These are phyloP conservation scores for Bombus turneri DNA, from an alignment of 1,140 invertebrate species.

Conservation along the genomic window DNA sequence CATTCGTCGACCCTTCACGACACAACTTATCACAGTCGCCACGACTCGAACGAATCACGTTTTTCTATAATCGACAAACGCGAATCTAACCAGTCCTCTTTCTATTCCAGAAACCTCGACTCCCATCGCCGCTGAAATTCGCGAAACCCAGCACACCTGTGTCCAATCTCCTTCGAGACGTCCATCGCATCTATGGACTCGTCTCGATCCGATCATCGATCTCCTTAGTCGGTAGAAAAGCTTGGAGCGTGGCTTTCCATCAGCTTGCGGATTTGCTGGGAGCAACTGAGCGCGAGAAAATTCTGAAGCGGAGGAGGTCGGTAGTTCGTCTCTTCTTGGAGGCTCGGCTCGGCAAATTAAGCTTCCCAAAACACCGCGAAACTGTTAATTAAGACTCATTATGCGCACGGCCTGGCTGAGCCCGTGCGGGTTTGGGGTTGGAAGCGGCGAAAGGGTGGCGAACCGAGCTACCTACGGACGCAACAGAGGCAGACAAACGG, in stretches of 20 bases:
- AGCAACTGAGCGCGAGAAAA: slow-evolving; percentile 9
- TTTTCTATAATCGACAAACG: no score
- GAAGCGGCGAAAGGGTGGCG: slow-evolving; percentile 61
- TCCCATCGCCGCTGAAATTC: not conserved
- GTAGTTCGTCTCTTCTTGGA: slow-evolving; percentile 27
- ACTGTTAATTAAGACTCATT: slow-evolving; percentile 84
- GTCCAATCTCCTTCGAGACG: not conserved
- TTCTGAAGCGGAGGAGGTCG: not conserved
- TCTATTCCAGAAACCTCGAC: not conserved
- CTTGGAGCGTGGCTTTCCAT: not conserved
- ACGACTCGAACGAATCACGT: no score
- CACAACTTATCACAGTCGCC: no score
- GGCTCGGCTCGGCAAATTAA: slow-evolving; percentile 75
- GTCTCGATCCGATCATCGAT: not conserved
- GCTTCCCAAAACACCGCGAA: slow-evolving; percentile 80
- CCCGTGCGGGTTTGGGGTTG: slow-evolving; percentile 50
- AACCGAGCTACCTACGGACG: slow-evolving; percentile 39
- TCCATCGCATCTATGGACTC: not conserved
- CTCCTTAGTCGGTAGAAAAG: no score
- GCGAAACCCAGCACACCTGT: no score
- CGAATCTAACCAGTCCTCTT: no score
- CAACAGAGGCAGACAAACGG: not conserved
- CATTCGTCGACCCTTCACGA: no score
- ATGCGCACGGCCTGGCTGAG: slow-evolving; percentile 68
- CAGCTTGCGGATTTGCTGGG: not conserved